Evolutionary conservation across 2,888 invertebrate genomes (phyloP).

Genomic region (Cantharis rufa): DNA sequence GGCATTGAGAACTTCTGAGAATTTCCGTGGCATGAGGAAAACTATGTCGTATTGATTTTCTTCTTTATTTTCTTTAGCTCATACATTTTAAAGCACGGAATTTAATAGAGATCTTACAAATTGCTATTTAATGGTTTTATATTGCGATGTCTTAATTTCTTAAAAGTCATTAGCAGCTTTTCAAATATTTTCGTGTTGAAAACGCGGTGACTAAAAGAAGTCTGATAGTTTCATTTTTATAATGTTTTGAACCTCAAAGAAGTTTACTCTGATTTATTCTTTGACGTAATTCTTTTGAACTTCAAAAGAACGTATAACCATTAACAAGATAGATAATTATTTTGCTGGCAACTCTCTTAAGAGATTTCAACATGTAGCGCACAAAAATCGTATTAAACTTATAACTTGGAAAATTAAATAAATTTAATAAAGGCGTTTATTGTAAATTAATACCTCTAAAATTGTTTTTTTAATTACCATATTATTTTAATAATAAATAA

Average conservation of each 20-base stretch:
- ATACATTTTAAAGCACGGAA: constrained; percentile 14
- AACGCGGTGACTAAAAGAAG: constrained; percentile 13
- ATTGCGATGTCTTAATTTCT: constrained; percentile 4
- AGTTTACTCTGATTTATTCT: constrained; percentile 21
- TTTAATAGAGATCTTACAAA: constrained; percentile 22
- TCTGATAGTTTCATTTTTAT: constrained; percentile 23
- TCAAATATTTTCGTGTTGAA: constrained; percentile 15
- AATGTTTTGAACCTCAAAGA: constrained; percentile 19
- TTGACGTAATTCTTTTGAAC: constrained; percentile 27
- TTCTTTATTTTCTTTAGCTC: constrained; percentile 22
- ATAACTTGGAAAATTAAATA: neutral
- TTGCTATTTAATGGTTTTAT: constrained; percentile 15
- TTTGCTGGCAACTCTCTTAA: constrained; percentile 11
- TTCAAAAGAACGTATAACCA: constrained; percentile 15
- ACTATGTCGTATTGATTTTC: constrained; percentile 26
- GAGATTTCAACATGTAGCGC: neutral
- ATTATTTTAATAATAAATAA: neutral
- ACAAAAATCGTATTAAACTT: neutral
- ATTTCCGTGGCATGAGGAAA: constrained; percentile 20
- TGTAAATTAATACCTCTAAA: neutral
- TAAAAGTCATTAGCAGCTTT: constrained; percentile 22
- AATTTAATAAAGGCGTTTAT: neutral
- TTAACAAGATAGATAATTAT: constrained; percentile 22
- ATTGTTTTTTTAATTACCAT: neutral
- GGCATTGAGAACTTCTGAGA: constrained; percentile 19